Evolutionary conservation across 2,888 invertebrate genomes (phyloP), one percentile per base, ranked within the genome.

Genomic region (Petrolisthes manimaculis): DNA sequence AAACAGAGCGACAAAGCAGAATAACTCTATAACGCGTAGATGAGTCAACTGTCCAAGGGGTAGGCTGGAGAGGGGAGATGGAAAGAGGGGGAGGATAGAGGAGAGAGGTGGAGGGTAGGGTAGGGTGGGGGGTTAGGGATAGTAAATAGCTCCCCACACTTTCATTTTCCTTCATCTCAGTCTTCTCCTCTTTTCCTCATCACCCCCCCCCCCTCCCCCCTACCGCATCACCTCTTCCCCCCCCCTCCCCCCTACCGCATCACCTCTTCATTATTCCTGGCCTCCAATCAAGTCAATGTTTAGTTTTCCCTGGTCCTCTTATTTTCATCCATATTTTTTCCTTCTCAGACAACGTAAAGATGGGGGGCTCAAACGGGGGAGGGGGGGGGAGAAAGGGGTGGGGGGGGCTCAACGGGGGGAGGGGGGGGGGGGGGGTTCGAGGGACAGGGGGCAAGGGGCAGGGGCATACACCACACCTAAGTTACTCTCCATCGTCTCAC

Each of bases 21-120:
- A 37, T 37, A 37, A 37, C 37, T 37, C 37, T 37, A 37, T 37
- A 2, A 37, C 37, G 37, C 37, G 37, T 0, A 37, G 37, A 37
- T 37, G 37, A 37, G 37, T 37, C 37, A 37, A 37, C 37, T 37
- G 37, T 37, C 37, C 37, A 2, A 1, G 56, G 81, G 37, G 3
- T 14, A 61, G 56, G 21, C 21, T 9, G 71, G 69, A 56, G 75
- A 75, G 75, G 77, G 75, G 84, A 83, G 54, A 67, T 55, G 18
- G 83, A 83, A 24, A 4, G 67, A 81, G 56, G 67, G 6, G 24
- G 56, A 56, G 61, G 81, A 56, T n/a, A 2, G 12, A 14, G 12
- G 14, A 61, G 9, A 81, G 21, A 81, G 61, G 37, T n/a, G n/a
- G n/a, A 37, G 37, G 9, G 8, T 21, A 4, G 53, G 79, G 4